phyloP scores from a whole-genome alignment of 92 coral and sea anemone species.

The Epizoanthus rinbou region DNA sequence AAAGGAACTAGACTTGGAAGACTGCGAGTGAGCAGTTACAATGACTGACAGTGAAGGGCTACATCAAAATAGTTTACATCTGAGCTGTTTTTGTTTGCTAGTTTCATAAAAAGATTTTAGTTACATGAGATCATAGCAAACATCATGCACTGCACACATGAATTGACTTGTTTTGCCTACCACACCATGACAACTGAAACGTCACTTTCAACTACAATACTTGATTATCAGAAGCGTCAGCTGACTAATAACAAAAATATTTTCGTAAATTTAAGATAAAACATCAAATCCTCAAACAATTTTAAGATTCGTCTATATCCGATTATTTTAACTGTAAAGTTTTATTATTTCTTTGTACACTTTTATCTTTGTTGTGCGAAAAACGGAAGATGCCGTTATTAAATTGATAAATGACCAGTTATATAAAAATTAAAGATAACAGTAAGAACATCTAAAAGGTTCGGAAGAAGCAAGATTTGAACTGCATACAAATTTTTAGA shows the following conservation, averaged over 20 bases:
- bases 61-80: constrained; percentile 1
- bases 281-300: not conserved
- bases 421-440: too few relatives aligned
- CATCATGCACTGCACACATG: constrained; percentile 38
- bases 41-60: not conserved
- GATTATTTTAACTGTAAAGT: not conserved
- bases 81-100: constrained; percentile 16
- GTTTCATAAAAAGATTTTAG: constrained; percentile 17
- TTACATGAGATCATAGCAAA: constrained; percentile 35
- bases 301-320: not conserved
- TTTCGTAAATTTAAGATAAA: not conserved
- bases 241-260: too few relatives aligned
- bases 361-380: too few relatives aligned
- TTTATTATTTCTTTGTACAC: not conserved
- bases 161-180: not conserved
- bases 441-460: too few relatives aligned
- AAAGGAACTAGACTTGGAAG: not conserved
- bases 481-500: too few relatives aligned
- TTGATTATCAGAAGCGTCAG: not conserved
- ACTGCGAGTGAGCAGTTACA: not conserved
- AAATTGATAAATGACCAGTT: too few relatives aligned
- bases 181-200: not conserved
- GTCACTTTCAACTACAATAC: not conserved
- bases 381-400: too few relatives aligned
- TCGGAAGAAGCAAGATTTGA: too few relatives aligned